These are phyloP conservation scores for Cryptus viduatorius DNA, from an alignment of 2,888 invertebrate species.

Conservation along the genomic window DNA sequence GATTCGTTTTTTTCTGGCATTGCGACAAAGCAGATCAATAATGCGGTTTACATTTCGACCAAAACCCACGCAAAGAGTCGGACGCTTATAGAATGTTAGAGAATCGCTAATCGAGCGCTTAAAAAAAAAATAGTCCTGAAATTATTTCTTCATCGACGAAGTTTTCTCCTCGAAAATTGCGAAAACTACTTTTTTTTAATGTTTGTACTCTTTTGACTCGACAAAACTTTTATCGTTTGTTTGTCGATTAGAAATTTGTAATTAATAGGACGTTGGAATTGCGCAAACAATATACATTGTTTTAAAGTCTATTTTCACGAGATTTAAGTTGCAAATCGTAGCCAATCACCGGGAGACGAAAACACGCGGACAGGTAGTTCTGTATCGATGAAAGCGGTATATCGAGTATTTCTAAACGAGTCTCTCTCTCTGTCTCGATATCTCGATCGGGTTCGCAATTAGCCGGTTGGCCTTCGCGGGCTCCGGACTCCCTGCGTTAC, in stretches of 20 bases:
- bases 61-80: too few species aligned
- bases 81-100: too few species aligned
- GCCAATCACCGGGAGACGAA: constrained; percentile 5
- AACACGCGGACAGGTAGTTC: background rate
- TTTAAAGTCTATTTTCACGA: background rate
- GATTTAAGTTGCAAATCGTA: background rate
- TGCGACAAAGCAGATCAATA: too few species aligned
- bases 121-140: too few species aligned
- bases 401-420: constrained; percentile 38
- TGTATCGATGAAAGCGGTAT: constrained; percentile 27
- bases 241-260: background rate
- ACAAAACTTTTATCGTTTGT: background rate
- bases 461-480: constrained; percentile 40
- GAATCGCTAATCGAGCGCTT: too few species aligned
- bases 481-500: constrained; percentile 1
- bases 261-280: background rate
- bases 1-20: background rate
- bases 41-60: too few species aligned
- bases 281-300: background rate
- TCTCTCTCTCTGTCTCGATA: constrained; percentile 5
- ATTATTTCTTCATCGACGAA: background rate
- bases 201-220: background rate
- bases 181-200: background rate
- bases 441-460: constrained; percentile 24
- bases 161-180: background rate